phyloP scores from a whole-genome alignment of 2,888 invertebrate species.

The Acleris holmiana region DNA sequence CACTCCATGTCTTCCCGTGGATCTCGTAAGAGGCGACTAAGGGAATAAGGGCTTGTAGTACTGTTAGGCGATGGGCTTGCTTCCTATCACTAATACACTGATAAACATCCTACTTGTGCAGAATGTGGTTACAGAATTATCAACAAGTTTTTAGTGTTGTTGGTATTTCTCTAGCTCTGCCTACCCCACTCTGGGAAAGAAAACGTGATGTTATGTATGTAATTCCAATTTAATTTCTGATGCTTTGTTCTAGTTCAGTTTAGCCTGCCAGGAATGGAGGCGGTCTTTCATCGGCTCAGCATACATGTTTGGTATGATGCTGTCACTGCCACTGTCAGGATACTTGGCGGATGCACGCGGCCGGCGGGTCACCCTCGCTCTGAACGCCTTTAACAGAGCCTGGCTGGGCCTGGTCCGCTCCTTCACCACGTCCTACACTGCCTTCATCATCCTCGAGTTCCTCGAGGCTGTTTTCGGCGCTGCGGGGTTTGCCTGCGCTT shows the following conservation, averaged over 20 bases:
- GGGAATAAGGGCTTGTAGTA: too few relatives aligned
- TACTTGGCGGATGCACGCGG: conserved; percentile 86
- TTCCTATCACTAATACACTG: too few relatives aligned
- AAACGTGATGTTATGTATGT: too few relatives aligned
- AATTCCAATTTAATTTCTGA: too few relatives aligned
- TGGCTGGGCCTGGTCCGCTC: conserved; percentile 81
- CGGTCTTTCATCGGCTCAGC: conserved; percentile 86
- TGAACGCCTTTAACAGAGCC: conserved; percentile 75
- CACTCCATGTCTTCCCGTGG: too few relatives aligned
- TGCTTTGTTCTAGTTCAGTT: conserved; percentile 64
- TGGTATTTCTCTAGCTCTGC: too few relatives aligned
- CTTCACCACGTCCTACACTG: conserved; percentile 78
- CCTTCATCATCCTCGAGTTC: conserved; percentile 85
- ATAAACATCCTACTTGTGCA: too few relatives aligned
- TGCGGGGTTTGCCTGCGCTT: conserved; percentile 85
- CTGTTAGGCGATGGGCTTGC: too few relatives aligned
- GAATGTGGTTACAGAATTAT: too few relatives aligned
- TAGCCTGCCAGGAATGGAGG: conserved; percentile 85
- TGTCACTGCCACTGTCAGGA: conserved; percentile 85
- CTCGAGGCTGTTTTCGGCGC: conserved; percentile 84
- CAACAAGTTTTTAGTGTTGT: too few relatives aligned
- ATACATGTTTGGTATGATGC: conserved; percentile 85
- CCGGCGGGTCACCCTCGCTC: conserved; percentile 73
- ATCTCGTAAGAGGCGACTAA: too few relatives aligned
- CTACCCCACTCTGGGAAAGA: too few relatives aligned